Evolutionary conservation across 2,888 invertebrate species (phyloP).

Genomic region (Callyntrura guangdongensis): DNA sequence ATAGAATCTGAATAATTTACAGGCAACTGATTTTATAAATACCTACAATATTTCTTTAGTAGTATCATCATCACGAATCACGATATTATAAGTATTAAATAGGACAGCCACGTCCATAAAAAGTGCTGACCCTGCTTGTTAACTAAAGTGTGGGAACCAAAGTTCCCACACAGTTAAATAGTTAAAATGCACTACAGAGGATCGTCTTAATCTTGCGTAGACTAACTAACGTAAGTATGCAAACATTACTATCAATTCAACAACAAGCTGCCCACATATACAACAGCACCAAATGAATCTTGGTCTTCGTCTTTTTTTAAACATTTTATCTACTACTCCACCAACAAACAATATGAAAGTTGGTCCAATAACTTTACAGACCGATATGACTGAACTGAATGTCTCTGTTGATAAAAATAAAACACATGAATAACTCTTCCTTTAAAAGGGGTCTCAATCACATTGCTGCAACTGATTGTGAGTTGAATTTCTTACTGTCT

Average conservation of each 20-base stretch:
- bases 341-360: background rate
- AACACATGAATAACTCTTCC: background rate
- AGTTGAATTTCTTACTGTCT: too few species aligned
- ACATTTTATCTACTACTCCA: background rate
- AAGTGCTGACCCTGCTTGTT: conserved; percentile 44
- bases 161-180: conserved; percentile 24
- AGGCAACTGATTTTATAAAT: too few species aligned
- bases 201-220: background rate
- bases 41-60: too few species aligned
- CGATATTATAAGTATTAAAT: too few species aligned
- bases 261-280: background rate
- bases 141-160: conserved; percentile 35
- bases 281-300: background rate
- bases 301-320: background rate
- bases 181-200: background rate
- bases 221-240: background rate
- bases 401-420: background rate
- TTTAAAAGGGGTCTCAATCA: background rate
- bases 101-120: background rate
- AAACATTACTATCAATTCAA: background rate
- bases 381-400: background rate
- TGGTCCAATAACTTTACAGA: too few species aligned
- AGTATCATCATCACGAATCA: too few species aligned
- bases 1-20: too few species aligned
- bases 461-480: background rate